These are phyloP conservation scores for Copidosoma floridanum DNA, from an alignment of 1,140 invertebrate species.

Conservation along the genomic window DNA sequence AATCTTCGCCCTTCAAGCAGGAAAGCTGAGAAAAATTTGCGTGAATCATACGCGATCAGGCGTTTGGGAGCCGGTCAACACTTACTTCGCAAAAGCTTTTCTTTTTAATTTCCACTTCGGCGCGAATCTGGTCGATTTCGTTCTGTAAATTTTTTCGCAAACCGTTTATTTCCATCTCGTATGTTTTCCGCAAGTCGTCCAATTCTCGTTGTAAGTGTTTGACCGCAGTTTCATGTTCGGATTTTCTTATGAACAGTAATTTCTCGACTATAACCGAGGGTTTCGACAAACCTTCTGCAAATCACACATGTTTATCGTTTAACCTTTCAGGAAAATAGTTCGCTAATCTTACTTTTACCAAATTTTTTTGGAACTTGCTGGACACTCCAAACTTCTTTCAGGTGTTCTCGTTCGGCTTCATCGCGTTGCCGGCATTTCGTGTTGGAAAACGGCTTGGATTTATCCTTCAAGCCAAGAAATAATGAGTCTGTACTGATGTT, in stretches of 20 bases:
- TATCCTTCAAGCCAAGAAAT: too few species aligned
- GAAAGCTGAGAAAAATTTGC: background rate
- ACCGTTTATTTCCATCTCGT: background rate
- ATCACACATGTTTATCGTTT: background rate
- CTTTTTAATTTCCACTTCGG: background rate
- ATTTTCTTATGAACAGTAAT: background rate
- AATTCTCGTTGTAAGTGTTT: conserved; percentile 4
- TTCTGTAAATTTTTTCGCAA: conserved; percentile 1
- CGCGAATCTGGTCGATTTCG: background rate
- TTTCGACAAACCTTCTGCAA: conserved; percentile 23
- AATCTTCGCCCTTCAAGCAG: background rate
- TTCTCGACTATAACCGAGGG: conserved; percentile 21
- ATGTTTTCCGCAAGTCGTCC: background rate
- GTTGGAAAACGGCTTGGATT: too few species aligned
- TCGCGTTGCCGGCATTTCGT: background rate
- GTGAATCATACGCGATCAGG: background rate
- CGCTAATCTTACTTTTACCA: conserved; percentile 21
- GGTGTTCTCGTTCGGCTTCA: conserved; percentile 16
- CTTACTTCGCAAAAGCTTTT: conserved; percentile 11
- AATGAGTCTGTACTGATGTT: too few species aligned
- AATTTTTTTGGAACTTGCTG: conserved; percentile 16
- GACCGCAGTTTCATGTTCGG: background rate
- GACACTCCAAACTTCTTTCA: conserved; percentile 19
- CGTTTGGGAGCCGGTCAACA: background rate
- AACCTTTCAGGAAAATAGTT: too few species aligned